A percentile compares a stretch with the other conserved stretches of the same genome.
These are phyloP conservation scores for Anguilla rostrata DNA, from an alignment of 2,113 vertebrate genomes.

Conservation along the genomic window DNA sequence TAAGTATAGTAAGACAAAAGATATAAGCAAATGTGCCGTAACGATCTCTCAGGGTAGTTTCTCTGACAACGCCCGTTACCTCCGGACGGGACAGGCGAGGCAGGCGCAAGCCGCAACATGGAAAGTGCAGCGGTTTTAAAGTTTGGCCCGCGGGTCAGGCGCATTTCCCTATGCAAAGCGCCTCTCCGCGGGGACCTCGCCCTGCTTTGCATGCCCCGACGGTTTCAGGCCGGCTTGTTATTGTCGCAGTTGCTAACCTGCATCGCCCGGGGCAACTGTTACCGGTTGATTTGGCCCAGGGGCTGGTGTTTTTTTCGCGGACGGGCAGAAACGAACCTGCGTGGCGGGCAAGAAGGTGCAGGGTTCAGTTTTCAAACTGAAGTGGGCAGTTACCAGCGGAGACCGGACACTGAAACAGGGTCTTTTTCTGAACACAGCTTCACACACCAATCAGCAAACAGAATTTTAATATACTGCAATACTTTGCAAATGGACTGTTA, in stretches of 20 bases:
- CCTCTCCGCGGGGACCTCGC: not conserved
- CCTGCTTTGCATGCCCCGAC: constrained; percentile 31
- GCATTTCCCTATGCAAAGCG: constrained; percentile 24
- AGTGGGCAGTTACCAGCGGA: not conserved
- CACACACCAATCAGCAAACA: no score
- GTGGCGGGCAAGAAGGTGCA: not conserved
- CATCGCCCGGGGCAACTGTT: constrained; percentile 24
- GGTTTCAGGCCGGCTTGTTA: not conserved
- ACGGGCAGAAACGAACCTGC: not conserved
- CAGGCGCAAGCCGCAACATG: not conserved
- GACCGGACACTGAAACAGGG: no score
- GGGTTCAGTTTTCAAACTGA: no score
- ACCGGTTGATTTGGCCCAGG: not conserved
- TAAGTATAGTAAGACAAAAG: no score
- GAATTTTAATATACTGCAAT: no score
- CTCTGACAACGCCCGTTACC: no score
- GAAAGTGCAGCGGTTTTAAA: not conserved
- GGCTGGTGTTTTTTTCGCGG: constrained; percentile 24
- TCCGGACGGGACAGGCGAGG: not conserved
- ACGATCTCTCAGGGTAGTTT: no score
- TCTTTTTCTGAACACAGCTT: no score
- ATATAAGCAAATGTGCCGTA: no score
- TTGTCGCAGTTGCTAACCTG: not conserved
- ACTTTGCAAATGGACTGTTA: no score
- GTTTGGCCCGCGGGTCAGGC: not conserved